Evolutionary conservation across 2,888 invertebrate species (phyloP), one percentile per base, ranked within the genome.

Genomic region (Campaea margaritaria): DNA sequence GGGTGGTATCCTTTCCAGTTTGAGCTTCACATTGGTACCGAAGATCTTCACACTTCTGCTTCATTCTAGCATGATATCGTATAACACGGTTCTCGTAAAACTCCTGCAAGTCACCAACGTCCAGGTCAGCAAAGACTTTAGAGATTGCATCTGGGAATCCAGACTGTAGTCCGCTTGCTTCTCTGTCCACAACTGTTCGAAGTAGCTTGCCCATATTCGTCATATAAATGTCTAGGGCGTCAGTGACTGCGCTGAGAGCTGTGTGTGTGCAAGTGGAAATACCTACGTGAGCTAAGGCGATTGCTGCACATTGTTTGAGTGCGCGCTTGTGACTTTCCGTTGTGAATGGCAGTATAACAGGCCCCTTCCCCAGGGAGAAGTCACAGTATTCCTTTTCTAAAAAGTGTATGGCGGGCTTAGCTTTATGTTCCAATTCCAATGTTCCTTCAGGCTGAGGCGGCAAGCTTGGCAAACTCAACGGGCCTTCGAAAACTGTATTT

Each of bases 91-190:
- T 86, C n/a, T 90, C 78, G 71, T 93, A 92, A 73, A 92, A 93
- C 1, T 87, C 81, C 67, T 89, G 87, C 2, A 93, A 68, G 60
- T 89, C 85, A 0, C 88, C 89, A 60, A 93, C 80, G 75, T 90
- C 85, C 4, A 93, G 72, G 46, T 93, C 93, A 1, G 85, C 67
- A 44, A 93, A 86, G 12, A 92, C 90, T 80, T 93, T 93, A n/a
- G 91, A 82, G 61, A 93, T 81, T 0, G 85, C 78, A 76, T 93
- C 93, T 12, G 93, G 87, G 49, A 84, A 93, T 0, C 93, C 92
- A 12, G 87, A 87, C 58, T 82, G 85, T 5, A 87, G 65, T 0
- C 88, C 86, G 36, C 84, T 82, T 0, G 92, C 89, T 79, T 93
- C 89, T 68, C 78, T 85, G 59, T 93, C 93, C 0, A 85, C 85